Evolutionary conservation across 2,113 vertebrate genomes (phyloP), one percentile per base, ranked within the genome.

Genomic region (Struthidea cinerea): DNA sequence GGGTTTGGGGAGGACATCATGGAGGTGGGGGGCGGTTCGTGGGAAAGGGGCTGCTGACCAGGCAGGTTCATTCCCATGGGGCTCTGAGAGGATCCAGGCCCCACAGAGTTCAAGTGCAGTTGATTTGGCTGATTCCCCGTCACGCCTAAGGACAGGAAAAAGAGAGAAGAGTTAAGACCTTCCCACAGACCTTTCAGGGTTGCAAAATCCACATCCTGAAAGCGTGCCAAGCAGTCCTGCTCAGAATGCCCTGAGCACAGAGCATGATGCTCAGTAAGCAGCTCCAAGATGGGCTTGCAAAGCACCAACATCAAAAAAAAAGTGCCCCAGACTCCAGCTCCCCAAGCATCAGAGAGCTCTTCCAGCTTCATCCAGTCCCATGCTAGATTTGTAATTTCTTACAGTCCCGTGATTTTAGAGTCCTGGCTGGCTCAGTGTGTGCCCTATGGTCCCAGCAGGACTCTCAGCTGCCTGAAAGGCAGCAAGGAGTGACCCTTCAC

Each of bases 1-100:
- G 98, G 98, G 91, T 98, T 99, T 1, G 99, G 98, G 50, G 99
- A 99, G 86, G 98, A 98, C 92, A 99, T 97, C 97, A 98, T 98
- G 64, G 99, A 92, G 18, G 98, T 97, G 2, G 98, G 97, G 50
- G 98, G 97, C 0, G 98, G 97, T 24, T 99, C 99, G 0, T 99
- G 99, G 61, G 99, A 98, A 82, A 99, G 98, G 78, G 98, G 98
- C 79, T 98, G 98, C 96, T 98, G 99, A 95, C 98, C 98, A 76
- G 99, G 98, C 84, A 98, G 97, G 87, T 98, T 97, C 97, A 99
- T 98, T 89, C 98, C 98, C 98, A 99, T 98, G 39, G 99, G 99
- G 95, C 99, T 99, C 95, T 99, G 99, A 39, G 98, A 98, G 26
- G 98, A 98, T 84, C 95, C 98, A 35, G 98, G 98, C 49, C 98